Conservation (phyloP, 2,797 vertebrate genomes). For the Aldrovandia affinis region DNA sequence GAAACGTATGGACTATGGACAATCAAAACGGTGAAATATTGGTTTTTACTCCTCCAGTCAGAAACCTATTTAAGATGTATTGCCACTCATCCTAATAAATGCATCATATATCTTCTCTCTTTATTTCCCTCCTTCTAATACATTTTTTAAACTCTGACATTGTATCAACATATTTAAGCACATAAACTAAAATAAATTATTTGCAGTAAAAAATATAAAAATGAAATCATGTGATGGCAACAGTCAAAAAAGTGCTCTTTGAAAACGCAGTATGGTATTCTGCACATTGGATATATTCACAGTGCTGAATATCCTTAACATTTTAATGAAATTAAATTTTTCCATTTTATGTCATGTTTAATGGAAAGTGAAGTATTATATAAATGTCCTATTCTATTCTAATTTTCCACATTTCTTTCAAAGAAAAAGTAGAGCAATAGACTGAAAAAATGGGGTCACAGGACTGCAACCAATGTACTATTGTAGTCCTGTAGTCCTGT, state of each 20-base stretch:
- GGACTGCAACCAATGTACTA: too few species aligned
- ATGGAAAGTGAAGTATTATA: background rate
- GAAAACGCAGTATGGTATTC: too few species aligned
- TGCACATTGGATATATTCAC: too few species aligned
- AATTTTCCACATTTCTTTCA: background rate
- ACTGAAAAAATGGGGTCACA: too few species aligned
- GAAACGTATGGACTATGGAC: conserved; percentile 1
- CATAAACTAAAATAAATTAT: too few species aligned
- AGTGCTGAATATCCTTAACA: too few species aligned
- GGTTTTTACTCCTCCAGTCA: background rate
- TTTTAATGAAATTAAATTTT: background rate
- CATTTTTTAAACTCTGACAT: too few species aligned
- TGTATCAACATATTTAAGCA: too few species aligned
- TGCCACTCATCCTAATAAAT: conserved; percentile 27
- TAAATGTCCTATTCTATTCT: background rate
- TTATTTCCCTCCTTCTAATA: background rate
- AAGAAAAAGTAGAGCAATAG: background rate
- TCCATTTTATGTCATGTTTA: background rate
- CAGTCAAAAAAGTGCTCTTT: too few species aligned
- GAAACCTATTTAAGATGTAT: conserved; percentile 9
- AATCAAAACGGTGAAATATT: conserved; percentile 14
- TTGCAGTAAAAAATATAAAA: too few species aligned
- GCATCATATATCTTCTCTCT: background rate
- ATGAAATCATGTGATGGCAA: too few species aligned
- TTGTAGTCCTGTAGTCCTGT: too few species aligned